A percentile compares a stretch with the other conserved stretches of the same genome.
phyloP scores from a whole-genome alignment of 2,888 invertebrate genomes.

The Seladonia tumulorum region DNA sequence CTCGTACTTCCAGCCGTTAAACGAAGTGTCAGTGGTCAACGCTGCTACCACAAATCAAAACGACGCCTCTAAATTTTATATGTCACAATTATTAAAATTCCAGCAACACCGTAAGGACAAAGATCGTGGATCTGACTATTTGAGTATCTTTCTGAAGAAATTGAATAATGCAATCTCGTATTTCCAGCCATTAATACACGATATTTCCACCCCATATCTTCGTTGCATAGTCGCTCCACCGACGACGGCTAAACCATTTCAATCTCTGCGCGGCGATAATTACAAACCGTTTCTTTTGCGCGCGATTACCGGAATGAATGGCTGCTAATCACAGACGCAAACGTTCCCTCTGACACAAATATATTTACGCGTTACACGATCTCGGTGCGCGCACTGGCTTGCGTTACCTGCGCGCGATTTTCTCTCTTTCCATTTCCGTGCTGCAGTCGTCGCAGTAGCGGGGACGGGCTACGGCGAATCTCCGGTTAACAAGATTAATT shows the following conservation, averaged over 20 bases:
- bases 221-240: no score
- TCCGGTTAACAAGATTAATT: constrained; percentile 8
- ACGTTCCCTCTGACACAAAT: neutral
- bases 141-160: no score
- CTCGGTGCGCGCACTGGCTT: neutral
- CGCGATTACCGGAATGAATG: neutral
- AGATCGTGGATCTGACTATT: no score
- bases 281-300: neutral
- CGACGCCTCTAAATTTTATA: no score
- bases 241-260: neutral
- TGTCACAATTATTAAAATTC: no score
- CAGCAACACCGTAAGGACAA: no score
- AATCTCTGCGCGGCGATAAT: neutral
- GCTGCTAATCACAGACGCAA: constrained; percentile 1
- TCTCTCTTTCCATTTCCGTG: neutral
- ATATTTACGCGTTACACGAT: neutral
- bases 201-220: neutral
- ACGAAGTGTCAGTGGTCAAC: no score
- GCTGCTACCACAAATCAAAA: no score
- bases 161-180: no score
- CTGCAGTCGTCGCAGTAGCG: neutral
- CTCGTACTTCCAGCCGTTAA: no score
- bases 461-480: neutral
- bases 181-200: no score
- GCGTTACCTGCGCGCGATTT: neutral